Evolutionary conservation across 2,888 invertebrate species (phyloP).

Genomic region (Baccha elongata): DNA sequence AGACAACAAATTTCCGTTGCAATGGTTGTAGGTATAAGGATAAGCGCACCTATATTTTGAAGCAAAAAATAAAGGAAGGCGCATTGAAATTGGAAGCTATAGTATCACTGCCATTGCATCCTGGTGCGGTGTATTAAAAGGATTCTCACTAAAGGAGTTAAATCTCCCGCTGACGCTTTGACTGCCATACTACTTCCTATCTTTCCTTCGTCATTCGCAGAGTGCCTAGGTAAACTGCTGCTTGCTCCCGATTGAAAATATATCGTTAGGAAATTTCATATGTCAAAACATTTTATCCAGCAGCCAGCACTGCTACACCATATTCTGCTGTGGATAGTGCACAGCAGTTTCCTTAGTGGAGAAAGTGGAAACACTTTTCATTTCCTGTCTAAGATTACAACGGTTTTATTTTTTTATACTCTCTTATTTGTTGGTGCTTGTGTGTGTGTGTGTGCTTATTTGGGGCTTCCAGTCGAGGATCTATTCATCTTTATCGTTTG

Average conservation of each 20-base stretch:
- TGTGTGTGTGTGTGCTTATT: neutral
- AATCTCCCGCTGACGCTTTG: conserved; percentile 55
- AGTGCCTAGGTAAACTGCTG: conserved; percentile 7
- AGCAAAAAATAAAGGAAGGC: neutral
- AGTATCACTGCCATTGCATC: neutral
- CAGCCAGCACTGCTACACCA: neutral
- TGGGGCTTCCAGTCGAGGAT: conserved; percentile 53
- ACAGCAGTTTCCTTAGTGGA: conserved; percentile 50
- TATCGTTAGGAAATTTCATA: conserved; percentile 69
- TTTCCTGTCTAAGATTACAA: conserved; percentile 72
- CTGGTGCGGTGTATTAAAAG: conserved; percentile 21
- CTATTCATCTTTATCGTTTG: conserved; percentile 67
- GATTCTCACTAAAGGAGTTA: conserved; percentile 26
- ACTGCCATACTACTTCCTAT: conserved; percentile 12
- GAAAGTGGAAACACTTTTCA: conserved; percentile 70
- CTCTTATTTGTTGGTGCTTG: neutral
- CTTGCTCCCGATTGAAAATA: conserved; percentile 46
- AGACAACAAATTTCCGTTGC: conserved; percentile 60
- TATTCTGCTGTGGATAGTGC: conserved; percentile 20
- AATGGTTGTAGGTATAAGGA: conserved; percentile 17
- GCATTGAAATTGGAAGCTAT: conserved; percentile 6
- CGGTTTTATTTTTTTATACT: conserved; percentile 13
- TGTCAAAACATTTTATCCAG: conserved; percentile 68
- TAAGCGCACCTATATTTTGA: conserved; percentile 22
- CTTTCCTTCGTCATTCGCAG: conserved; percentile 2